Conservation (phyloP, 2,797 vertebrate genomes). For the Gobio occitaniae region DNA sequence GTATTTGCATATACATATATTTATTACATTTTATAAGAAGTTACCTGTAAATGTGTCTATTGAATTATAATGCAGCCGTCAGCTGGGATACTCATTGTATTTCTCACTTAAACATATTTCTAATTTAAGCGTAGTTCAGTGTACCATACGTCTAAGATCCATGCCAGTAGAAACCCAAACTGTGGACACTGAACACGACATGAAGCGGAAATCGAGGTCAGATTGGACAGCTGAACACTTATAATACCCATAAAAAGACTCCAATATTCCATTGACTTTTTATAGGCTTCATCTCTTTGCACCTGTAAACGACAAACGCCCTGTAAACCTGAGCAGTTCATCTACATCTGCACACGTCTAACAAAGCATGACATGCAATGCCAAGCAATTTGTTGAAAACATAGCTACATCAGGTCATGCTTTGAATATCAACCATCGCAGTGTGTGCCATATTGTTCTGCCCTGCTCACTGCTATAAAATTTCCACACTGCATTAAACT, state of each 20-base stretch:
- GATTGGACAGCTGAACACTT: not conserved
- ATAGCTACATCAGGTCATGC: constrained; percentile 14
- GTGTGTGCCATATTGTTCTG: constrained; percentile 13
- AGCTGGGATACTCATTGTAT: not conserved
- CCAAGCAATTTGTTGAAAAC: not conserved
- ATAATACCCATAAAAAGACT: not conserved
- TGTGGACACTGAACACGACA: not conserved
- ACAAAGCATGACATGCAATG: constrained; percentile 10
- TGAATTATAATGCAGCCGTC: not conserved
- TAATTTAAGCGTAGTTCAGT: not conserved
- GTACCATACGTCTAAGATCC: not conserved
- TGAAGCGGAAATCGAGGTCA: not conserved
- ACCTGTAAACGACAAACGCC: constrained; percentile 27
- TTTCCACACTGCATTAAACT: constrained; percentile 24
- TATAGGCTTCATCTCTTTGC: constrained; percentile 11
- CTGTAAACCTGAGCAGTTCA: not conserved
- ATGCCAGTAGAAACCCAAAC: not conserved
- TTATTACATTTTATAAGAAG: not conserved
- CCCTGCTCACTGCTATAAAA: constrained; percentile 2
- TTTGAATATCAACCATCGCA: constrained; percentile 3
- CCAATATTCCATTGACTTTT: not conserved
- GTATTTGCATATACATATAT: not conserved
- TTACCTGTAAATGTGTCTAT: not conserved
- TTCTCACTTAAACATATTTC: not conserved
- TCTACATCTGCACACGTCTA: not conserved